Conservation (phyloP, 1,140 invertebrate species). For the Centruroides sculpturatus region DNA sequence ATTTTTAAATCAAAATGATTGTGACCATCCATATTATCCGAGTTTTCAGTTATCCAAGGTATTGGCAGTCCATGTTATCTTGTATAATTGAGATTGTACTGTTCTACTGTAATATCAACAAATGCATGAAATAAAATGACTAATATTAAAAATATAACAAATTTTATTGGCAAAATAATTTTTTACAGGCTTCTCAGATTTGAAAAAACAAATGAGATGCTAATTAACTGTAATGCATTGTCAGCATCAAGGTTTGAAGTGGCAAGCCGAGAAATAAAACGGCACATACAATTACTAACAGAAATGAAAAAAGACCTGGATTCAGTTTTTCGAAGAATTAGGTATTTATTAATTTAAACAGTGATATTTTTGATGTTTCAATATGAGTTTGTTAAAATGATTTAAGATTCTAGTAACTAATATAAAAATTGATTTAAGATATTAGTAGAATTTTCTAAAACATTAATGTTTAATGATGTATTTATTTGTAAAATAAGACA, state of each 20-base stretch:
- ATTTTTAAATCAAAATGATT: too few relatives aligned
- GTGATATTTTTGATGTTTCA: not conserved
- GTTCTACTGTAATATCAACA: not conserved
- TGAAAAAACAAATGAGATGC: constrained; percentile 95
- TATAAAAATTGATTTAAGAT: too few relatives aligned
- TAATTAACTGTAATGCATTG: constrained; percentile 83
- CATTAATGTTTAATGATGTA: too few relatives aligned
- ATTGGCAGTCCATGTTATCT: not conserved
- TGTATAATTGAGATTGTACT: not conserved
- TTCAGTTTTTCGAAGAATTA: constrained; percentile 40
- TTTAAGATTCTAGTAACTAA: too few relatives aligned
- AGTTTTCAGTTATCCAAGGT: too few relatives aligned
- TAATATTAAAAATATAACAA: constrained; percentile 7
- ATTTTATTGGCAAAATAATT: constrained; percentile 4
- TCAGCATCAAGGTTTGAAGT: constrained; percentile 62
- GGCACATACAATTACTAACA: constrained; percentile 60
- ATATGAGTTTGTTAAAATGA: too few relatives aligned
- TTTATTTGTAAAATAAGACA: too few relatives aligned
- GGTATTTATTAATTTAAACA: constrained; percentile 20
- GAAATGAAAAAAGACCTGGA: constrained; percentile 49
- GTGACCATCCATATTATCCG: too few relatives aligned
- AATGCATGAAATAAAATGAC: not conserved
- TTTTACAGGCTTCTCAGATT: constrained; percentile 72
- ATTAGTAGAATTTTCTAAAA: too few relatives aligned
- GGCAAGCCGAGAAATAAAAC: constrained; percentile 70